Conservation (phyloP, 2,888 invertebrate species). For the Eupithecia vulgata region DNA sequence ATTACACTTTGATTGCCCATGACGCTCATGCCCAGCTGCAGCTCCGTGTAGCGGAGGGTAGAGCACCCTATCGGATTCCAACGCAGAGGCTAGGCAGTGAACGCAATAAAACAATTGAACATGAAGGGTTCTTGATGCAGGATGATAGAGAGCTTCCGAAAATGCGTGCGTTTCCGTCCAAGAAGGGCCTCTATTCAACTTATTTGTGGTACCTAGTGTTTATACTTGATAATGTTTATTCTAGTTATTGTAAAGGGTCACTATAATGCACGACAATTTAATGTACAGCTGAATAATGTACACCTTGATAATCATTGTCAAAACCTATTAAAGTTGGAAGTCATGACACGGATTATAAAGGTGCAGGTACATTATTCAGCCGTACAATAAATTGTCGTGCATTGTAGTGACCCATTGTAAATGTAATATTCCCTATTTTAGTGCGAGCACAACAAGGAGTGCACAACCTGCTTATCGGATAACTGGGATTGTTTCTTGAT, state of each 20-base stretch:
- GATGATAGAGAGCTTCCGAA: slow-evolving; percentile 3
- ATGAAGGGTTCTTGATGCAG: background rate
- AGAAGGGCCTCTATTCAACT: no score
- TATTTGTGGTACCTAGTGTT: no score
- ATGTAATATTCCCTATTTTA: slow-evolving; percentile 51
- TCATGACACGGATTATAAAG: no score
- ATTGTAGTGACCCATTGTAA: no score
- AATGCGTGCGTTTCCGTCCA: background rate
- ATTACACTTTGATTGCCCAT: background rate
- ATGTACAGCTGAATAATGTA: no score
- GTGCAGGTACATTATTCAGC: no score
- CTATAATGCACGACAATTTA: no score
- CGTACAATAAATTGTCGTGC: no score
- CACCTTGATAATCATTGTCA: no score
- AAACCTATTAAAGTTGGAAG: no score
- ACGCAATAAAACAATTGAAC: background rate
- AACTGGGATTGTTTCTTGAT: slow-evolving; percentile 92
- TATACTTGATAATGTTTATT: no score
- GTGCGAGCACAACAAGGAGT: slow-evolving; percentile 80
- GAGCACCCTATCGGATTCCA: background rate
- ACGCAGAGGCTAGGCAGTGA: background rate
- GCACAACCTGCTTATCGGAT: slow-evolving; percentile 81
- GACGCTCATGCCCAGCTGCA: background rate
- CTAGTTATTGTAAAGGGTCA: no score
- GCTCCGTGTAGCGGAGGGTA: background rate